Conservation (phyloP, 2,888 invertebrate species). For the Sepioteuthis lessoniana region DNA sequence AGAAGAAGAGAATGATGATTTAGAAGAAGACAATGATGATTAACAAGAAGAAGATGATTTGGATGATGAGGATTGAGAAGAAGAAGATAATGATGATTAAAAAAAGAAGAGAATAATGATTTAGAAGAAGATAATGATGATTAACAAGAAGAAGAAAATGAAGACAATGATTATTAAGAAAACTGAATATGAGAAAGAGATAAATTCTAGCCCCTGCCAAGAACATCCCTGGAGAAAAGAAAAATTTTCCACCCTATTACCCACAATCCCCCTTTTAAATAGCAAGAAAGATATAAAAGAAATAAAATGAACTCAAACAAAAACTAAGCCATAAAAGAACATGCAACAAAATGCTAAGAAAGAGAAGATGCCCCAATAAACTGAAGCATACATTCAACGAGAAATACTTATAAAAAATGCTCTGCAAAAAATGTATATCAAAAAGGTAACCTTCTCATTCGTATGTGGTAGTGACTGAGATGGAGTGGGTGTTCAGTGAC, state of each 20-base stretch:
- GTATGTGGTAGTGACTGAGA: neutral
- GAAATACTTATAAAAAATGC: conserved; percentile 6
- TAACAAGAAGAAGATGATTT: too few relatives aligned
- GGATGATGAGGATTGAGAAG: too few relatives aligned
- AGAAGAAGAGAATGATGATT: too few relatives aligned
- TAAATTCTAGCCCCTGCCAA: neutral
- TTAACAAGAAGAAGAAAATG: too few relatives aligned
- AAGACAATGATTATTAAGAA: neutral
- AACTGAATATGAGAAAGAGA: neutral
- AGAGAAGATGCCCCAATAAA: neutral
- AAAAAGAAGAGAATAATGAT: too few relatives aligned
- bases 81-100: too few relatives aligned
- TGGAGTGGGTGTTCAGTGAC: neutral
- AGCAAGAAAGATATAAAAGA: neutral
- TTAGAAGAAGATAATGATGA: too few relatives aligned
- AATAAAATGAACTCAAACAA: neutral
- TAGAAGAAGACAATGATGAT: too few relatives aligned
- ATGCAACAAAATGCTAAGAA: neutral
- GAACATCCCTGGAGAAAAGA: neutral
- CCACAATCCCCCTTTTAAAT: neutral
- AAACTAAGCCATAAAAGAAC: neutral
- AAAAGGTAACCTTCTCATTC: neutral
- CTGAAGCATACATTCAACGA: neutral
- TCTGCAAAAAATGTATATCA: neutral
- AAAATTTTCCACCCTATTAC: neutral